Evolutionary conservation across 2,113 vertebrate species (phyloP).

Genomic region (Gnathonemus echidnorhynchus): DNA sequence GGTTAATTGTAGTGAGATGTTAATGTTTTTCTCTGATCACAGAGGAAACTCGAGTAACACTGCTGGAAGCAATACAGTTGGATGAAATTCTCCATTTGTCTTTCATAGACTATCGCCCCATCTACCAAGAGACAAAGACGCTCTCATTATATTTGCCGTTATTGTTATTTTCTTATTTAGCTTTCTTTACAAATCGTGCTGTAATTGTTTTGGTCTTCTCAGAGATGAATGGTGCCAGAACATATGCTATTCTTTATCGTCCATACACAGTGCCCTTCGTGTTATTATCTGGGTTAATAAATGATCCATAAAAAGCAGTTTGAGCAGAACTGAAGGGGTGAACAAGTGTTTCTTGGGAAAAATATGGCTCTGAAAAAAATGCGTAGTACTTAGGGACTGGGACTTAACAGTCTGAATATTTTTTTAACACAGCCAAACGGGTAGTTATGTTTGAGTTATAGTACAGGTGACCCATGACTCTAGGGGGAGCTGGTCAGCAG

Average conservation of each 20-base stretch:
- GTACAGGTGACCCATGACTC: neutral
- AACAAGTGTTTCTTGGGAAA: neutral
- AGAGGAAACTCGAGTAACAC: neutral
- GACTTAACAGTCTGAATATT: neutral
- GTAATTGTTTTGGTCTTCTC: neutral
- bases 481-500: neutral
- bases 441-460: neutral
- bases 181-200: neutral
- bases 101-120: neutral
- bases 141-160: neutral
- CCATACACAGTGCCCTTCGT: neutral
- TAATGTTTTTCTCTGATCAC: neutral
- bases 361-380: neutral
- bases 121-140: neutral
- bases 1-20: neutral
- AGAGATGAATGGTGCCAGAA: neutral
- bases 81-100: neutral
- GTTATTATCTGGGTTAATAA: neutral
- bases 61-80: neutral
- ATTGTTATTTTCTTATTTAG: neutral
- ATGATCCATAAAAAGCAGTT: neutral
- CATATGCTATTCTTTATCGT: neutral
- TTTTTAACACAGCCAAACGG: neutral
- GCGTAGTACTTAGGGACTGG: neutral
- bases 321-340: neutral